Conservation (phyloP, 2,888 invertebrate genomes). For the Noctuana brunneofusca region DNA sequence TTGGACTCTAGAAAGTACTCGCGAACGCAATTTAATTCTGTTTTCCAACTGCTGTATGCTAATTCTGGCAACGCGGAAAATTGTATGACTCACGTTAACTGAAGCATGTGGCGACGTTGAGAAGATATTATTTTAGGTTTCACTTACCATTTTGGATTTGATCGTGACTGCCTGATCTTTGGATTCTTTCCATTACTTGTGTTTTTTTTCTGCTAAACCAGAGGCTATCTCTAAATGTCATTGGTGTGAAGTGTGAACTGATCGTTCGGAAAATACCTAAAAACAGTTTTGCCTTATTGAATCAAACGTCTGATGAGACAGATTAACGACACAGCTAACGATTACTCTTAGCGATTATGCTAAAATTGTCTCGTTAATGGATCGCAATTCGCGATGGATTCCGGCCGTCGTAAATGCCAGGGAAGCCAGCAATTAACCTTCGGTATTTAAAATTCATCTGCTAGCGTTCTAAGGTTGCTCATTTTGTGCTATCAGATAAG, state of each 20-base stretch:
- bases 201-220: background rate
- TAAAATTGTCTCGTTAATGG: background rate
- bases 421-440: constrained; percentile 9
- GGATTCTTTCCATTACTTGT: no score
- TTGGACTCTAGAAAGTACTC: constrained; percentile 14
- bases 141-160: no score
- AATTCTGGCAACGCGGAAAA: constrained; percentile 8
- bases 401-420: background rate
- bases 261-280: no score
- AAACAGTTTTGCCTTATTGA: no score
- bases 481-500: background rate
- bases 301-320: background rate
- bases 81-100: background rate
- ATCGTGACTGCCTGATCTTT: no score
- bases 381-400: background rate
- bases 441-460: constrained; percentile 6
- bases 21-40: constrained; percentile 7
- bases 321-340: background rate
- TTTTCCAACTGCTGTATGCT: constrained; percentile 15
- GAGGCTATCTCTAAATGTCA: no score
- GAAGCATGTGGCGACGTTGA: background rate
- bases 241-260: no score
- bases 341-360: background rate
- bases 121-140: background rate
- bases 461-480: background rate